These are phyloP conservation scores for Enteromius unitaeniatus DNA, from an alignment of 2,797 vertebrate species.

Conservation along the genomic window DNA sequence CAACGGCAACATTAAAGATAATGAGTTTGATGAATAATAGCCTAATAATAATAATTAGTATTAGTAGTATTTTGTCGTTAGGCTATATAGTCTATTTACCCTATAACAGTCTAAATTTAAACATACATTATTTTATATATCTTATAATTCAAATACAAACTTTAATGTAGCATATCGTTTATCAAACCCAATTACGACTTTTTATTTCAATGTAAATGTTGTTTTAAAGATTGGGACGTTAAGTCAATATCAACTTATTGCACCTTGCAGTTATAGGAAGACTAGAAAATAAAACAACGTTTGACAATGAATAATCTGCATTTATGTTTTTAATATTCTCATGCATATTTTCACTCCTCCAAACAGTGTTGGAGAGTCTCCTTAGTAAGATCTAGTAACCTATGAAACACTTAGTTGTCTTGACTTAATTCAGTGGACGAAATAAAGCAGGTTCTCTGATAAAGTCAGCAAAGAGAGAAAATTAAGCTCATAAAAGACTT, in stretches of 20 bases:
- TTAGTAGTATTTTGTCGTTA: neutral
- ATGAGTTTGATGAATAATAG: neutral
- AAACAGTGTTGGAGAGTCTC: constrained; percentile 64
- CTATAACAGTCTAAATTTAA: neutral
- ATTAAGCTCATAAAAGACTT: constrained; percentile 74
- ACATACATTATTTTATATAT: neutral
- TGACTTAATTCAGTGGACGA: constrained; percentile 57
- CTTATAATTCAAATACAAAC: neutral
- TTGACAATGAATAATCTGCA: neutral
- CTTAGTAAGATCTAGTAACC: constrained; percentile 70
- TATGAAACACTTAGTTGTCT: constrained; percentile 68
- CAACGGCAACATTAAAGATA: neutral
- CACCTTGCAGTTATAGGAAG: neutral
- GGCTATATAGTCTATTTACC: no score
- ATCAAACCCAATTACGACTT: neutral
- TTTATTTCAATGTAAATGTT: neutral
- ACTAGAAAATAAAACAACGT: neutral
- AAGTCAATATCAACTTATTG: neutral
- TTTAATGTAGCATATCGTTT: neutral
- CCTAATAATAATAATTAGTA: neutral
- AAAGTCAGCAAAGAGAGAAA: constrained; percentile 65
- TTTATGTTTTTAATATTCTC: neutral
- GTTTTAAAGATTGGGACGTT: neutral
- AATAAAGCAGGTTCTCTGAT: no score
- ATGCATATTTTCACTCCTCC: constrained; percentile 68